A percentile compares a stretch with the other conserved stretches of the same genome.
Conservation (phyloP, 2,888 invertebrate species). For the Nomada flava region DNA sequence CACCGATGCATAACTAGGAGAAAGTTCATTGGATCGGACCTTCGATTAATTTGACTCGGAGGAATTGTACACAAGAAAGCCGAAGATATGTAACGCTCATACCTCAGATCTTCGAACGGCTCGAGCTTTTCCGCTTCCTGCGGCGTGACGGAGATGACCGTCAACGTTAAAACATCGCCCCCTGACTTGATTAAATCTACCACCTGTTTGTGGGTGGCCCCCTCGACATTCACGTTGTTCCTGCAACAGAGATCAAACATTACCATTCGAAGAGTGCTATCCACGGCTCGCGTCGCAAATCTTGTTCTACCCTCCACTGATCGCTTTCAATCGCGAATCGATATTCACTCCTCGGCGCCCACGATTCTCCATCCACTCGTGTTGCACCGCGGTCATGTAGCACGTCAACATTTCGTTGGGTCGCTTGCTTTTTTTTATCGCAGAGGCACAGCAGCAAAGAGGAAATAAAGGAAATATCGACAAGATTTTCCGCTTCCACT, state of each 20-base stretch:
- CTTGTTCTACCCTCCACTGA: constrained; percentile 44
- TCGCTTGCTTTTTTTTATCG: not conserved
- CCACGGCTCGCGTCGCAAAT: not conserved
- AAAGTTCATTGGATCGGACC: constrained; percentile 1
- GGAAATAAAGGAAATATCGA: not conserved
- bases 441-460: not conserved
- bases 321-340: constrained; percentile 43
- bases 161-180: constrained; percentile 97
- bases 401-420: constrained; percentile 74
- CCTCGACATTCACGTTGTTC: constrained; percentile 99
- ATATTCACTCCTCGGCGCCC: constrained; percentile 34
- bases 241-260: constrained; percentile 85
- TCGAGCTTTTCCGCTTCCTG: constrained; percentile 88
- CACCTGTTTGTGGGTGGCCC: constrained; percentile 99
- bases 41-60: not conserved
- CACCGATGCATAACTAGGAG: constrained; percentile 90
- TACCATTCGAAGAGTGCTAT: not conserved
- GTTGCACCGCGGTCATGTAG: constrained; percentile 76
- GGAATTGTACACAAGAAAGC: not conserved
- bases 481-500: not conserved
- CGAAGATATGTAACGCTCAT: not conserved
- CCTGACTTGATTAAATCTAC: constrained; percentile 99
- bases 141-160: constrained; percentile 97
- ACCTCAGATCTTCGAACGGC: constrained; percentile 83
- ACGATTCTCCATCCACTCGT: constrained; percentile 73